Evolutionary conservation across 2,113 vertebrate species (phyloP), one percentile per base, ranked within the genome.

Genomic region (Galemys pyrenaicus): DNA sequence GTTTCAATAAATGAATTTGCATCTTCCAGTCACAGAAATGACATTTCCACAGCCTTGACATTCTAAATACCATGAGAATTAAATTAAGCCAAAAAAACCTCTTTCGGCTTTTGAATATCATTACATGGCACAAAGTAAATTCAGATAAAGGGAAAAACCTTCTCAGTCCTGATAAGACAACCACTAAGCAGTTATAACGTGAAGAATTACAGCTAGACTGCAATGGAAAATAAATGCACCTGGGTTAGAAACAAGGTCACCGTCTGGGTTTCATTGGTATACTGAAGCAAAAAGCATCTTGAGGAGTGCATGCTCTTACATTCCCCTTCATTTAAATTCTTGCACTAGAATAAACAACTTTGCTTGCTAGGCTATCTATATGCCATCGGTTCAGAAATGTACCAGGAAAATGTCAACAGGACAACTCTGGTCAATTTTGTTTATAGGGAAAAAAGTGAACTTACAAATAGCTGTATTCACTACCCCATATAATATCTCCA

Each of bases 51-150:
- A 82, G 41, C 15, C 68, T 54, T 95, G 65, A 86, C 70, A 93
- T 87, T 94, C 56, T 81, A 97, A 95, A 87, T 95, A 91, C 39
- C 75, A 89, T 62, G 80, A 85, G 39, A 92, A 96, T 87, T 60
- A 95, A 94, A 83, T 51, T 9, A 94, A 92, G 46, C 17, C 70
- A 86, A 92, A 91, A 96, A 91, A 46, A 44, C 22, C 41, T 51
- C 15, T 41, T 32, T 68, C 4, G 49, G 92, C 73, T 65, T 67
- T 26, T 74, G 49, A 86, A 91, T 71, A 96, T 56, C 74, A 91
- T 64, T 91, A 82, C 6, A 24, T 51, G 68, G 83, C 37, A 88
- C 49, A 93, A 7, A 62, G 60, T 87, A 85, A 77, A 95, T 89
- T 81, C 62, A 92, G 73, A 96, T 54, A 95, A 94, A 96, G 62